A percentile compares a stretch with the other conserved stretches of the same genome.
phyloP scores from a whole-genome alignment of 2,888 invertebrate genomes.

The Diloba caeruleocephala region DNA sequence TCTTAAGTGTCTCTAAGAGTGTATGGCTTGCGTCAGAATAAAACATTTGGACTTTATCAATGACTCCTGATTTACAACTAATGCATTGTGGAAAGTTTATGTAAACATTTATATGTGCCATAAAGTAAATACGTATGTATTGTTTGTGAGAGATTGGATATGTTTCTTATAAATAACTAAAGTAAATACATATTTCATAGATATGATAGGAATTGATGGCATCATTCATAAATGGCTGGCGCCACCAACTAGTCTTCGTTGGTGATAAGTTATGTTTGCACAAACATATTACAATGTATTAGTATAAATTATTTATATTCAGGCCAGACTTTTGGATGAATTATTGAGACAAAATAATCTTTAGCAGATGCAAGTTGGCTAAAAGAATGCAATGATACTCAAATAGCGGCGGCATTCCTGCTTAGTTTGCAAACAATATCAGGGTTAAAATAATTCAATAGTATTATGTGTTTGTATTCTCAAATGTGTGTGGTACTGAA shows the following conservation, averaged over 20 bases:
- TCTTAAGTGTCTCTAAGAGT: constrained; percentile 15
- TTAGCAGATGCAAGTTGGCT: constrained; percentile 32
- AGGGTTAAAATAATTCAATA: constrained; percentile 23
- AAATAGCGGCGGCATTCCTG: constrained; percentile 42
- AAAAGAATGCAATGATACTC: constrained; percentile 25
- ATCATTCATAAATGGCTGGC: constrained; percentile 43
- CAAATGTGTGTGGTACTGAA: constrained; percentile 14
- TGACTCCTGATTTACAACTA: constrained; percentile 27
- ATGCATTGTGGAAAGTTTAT: constrained; percentile 29
- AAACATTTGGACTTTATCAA: constrained; percentile 22
- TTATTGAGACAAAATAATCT: constrained; percentile 37
- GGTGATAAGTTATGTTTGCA: constrained; percentile 51
- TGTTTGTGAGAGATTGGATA: constrained; percentile 36
- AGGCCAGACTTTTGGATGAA: constrained; percentile 35
- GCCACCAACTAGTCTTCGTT: constrained; percentile 40
- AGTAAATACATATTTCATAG: constrained; percentile 46
- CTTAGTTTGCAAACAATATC: constrained; percentile 28
- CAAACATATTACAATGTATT: constrained; percentile 48
- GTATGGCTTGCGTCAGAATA: constrained; percentile 22
- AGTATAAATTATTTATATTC: constrained; percentile 48
- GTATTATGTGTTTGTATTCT: constrained; percentile 20
- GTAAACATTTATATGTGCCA: constrained; percentile 21
- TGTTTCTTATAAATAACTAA: constrained; percentile 46
- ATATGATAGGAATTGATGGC: constrained; percentile 50
- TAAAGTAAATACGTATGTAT: constrained; percentile 30